Conservation (phyloP, 1,140 invertebrate genomes). For the Drosophila athabasca region DNA sequence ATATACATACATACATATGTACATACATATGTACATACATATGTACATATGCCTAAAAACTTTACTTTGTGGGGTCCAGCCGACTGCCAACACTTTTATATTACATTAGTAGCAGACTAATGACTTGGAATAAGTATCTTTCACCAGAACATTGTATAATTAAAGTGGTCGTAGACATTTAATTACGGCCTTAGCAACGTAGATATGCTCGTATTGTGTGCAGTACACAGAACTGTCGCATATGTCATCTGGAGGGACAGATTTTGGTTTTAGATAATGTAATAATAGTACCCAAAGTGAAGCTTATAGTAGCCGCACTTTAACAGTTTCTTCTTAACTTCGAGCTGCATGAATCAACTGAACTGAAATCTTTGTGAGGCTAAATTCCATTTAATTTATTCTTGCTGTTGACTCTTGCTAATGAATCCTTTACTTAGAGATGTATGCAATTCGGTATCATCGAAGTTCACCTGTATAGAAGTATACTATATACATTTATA, state of each 20-base stretch:
- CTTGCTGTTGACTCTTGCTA: too few relatives aligned
- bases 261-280: conserved; percentile 26
- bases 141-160: conserved; percentile 56
- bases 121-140: conserved; percentile 45
- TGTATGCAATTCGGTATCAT: too few relatives aligned
- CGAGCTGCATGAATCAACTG: conserved; percentile 36
- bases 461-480: too few relatives aligned
- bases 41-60: conserved; percentile 6
- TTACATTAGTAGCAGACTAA: conserved; percentile 38
- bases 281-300: too few relatives aligned
- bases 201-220: conserved; percentile 1
- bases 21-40: conserved; percentile 1
- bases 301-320: background rate
- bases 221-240: conserved; percentile 25
- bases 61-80: conserved; percentile 1
- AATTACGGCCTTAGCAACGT: conserved; percentile 47
- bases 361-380: conserved; percentile 39
- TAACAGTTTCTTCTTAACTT: conserved; percentile 28
- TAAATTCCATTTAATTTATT: too few relatives aligned
- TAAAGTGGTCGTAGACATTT: conserved; percentile 61
- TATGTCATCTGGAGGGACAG: conserved; percentile 37
- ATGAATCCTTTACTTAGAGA: too few relatives aligned
- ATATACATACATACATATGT: conserved; percentile 1
- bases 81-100: conserved; percentile 27
- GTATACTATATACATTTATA: too few relatives aligned